Evolutionary conservation across 35 echinoderm and acorn worm species (phyloP).

Genomic region (Strongylocentrotus purpuratus): DNA sequence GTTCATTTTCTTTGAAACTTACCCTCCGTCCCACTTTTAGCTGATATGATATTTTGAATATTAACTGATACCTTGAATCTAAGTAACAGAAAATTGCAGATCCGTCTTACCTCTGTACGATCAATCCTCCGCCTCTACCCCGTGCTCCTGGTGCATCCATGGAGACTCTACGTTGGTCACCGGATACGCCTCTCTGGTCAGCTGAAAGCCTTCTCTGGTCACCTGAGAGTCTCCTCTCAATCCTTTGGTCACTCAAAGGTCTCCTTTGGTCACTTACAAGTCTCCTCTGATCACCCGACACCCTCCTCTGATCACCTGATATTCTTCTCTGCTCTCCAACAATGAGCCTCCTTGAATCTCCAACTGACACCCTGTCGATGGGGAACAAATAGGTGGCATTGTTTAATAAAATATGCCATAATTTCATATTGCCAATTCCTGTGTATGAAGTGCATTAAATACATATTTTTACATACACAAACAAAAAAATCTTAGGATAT

Average conservation of each 20-base stretch:
- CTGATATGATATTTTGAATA: neutral
- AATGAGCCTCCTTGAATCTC: conserved; percentile 19
- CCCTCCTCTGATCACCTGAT: neutral
- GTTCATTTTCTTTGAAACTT: neutral
- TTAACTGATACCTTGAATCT: neutral
- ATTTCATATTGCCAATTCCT: too few relatives aligned
- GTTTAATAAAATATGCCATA: too few relatives aligned
- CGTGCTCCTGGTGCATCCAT: conserved; percentile 50
- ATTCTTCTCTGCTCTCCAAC: conserved; percentile 19
- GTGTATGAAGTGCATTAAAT: too few relatives aligned
- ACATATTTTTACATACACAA: too few relatives aligned
- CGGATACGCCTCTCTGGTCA: neutral
- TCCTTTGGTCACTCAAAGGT: conserved; percentile 46
- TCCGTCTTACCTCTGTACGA: conserved; percentile 56
- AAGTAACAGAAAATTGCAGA: neutral
- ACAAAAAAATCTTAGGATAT: too few relatives aligned
- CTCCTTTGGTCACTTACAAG: conserved; percentile 10
- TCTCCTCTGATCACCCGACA: conserved; percentile 41
- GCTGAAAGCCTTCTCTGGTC: neutral
- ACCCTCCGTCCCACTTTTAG: neutral
- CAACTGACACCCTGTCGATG: conserved; percentile 13
- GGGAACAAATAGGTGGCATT: neutral
- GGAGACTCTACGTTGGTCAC: conserved; percentile 72
- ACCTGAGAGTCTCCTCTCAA: conserved; percentile 47
- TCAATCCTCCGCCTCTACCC: conserved; percentile 83